Percentiles rank a stretch among this genome's conserved stretches.
Evolutionary conservation across 2,797 vertebrate genomes (phyloP).

Genomic region (Crypturellus tataupa): DNA sequence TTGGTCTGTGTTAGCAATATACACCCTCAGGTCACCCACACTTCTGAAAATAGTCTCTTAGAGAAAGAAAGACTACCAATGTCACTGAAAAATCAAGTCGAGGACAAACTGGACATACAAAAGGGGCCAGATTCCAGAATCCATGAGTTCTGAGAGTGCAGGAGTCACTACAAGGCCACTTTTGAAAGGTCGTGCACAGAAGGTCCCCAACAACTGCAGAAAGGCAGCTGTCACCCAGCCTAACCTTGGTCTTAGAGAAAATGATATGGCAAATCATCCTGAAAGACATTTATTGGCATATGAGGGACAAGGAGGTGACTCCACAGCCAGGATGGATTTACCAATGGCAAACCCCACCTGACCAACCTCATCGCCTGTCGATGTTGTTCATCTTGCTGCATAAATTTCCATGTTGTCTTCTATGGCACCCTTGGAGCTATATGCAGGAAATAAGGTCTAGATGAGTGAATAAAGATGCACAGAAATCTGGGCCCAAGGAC

Average conservation of each 20-base stretch:
- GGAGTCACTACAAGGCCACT: neutral
- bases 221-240: neutral
- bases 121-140: neutral
- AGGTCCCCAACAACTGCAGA: neutral
- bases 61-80: neutral
- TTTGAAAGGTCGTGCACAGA: neutral
- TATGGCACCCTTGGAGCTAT: neutral
- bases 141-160: neutral
- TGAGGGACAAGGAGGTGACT: neutral
- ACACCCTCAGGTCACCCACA: neutral
- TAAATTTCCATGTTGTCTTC: neutral
- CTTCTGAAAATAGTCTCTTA: neutral
- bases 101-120: neutral
- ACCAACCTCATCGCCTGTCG: neutral
- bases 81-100: neutral
- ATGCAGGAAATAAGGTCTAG: neutral
- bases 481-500: neutral
- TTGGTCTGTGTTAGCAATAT: neutral
- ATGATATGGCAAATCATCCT: neutral
- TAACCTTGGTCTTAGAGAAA: neutral
- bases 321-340: neutral
- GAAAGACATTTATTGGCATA: neutral
- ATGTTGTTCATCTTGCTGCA: neutral
- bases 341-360: neutral
- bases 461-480: neutral